Conservation (phyloP, 2,113 vertebrate genomes). For the Sorex fumeus region DNA sequence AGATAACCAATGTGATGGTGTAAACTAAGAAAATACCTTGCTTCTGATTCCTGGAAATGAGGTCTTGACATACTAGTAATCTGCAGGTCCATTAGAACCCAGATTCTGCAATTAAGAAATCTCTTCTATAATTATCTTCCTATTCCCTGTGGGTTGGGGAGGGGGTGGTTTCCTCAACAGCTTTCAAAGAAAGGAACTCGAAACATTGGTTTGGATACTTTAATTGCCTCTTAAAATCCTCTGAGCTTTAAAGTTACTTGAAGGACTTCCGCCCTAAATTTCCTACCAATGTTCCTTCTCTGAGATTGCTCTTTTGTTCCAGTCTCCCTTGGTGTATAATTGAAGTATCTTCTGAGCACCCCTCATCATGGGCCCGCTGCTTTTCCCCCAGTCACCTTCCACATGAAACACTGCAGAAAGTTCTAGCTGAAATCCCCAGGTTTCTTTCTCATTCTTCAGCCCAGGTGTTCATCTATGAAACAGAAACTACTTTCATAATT, state of each 20-base stretch:
- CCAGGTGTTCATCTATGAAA: neutral
- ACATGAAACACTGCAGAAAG: neutral
- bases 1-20: slow-evolving; percentile 24
- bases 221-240: neutral
- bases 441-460: neutral
- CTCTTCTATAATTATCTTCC: slow-evolving; percentile 35
- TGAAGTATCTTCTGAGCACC: neutral
- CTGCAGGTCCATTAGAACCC: neutral
- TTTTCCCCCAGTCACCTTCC: neutral
- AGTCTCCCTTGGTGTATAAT: neutral
- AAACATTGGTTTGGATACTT: slow-evolving; percentile 21
- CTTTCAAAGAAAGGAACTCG: neutral
- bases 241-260: slow-evolving; percentile 19
- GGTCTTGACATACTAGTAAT: neutral
- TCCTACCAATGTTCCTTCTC: neutral
- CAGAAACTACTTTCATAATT: neutral
- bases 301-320: neutral
- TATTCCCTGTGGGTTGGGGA: neutral
- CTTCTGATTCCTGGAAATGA: slow-evolving; percentile 22
- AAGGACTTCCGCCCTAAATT: neutral
- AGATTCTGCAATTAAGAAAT: neutral
- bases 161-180: neutral
- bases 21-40: neutral
- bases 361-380: too few species aligned
- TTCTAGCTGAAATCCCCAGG: neutral